A percentile compares a stretch with the other conserved stretches of the same genome.
Evolutionary conservation across 1,140 invertebrate species (phyloP).

Genomic region (Cryptotermes secundus): DNA sequence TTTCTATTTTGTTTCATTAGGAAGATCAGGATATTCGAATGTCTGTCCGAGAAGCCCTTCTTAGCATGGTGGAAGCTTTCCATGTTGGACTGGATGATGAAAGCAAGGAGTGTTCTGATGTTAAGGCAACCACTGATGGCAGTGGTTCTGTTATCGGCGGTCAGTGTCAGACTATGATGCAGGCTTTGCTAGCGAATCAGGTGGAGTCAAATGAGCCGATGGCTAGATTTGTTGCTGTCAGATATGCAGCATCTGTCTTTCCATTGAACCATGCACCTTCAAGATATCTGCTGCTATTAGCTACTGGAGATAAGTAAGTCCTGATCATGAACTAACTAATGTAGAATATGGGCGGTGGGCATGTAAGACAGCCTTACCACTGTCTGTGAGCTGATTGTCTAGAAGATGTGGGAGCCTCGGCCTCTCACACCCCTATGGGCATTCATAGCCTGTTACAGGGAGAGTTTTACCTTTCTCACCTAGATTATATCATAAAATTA

Average conservation of each 20-base stretch:
- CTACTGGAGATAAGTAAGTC: constrained; percentile 75
- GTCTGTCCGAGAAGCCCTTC: constrained; percentile 67
- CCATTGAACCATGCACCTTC: constrained; percentile 77
- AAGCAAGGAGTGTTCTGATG: neutral
- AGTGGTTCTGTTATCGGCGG: neutral
- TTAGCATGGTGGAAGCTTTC: constrained; percentile 64
- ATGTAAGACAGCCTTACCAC: no score
- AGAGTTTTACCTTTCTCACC: no score
- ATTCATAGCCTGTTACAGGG: no score
- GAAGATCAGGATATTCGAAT: constrained; percentile 59
- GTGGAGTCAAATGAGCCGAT: constrained; percentile 67
- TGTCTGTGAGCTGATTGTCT: no score
- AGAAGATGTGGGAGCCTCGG: no score
- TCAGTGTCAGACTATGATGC: constrained; percentile 44
- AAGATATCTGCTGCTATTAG: constrained; percentile 78
- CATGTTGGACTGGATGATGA: constrained; percentile 37
- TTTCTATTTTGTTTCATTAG: constrained; percentile 31
- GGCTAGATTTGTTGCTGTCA: constrained; percentile 76
- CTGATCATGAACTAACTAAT: no score
- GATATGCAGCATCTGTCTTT: constrained; percentile 80
- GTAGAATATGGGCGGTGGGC: no score
- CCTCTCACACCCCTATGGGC: no score
- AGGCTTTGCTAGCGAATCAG: constrained; percentile 59
- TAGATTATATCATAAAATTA: no score
- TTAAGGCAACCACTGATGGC: neutral